Evolutionary conservation across 35 echinoderm and acorn worm genomes (phyloP), one percentile per base, ranked within the genome.

Genomic region (Apostichopus parvimensis): DNA sequence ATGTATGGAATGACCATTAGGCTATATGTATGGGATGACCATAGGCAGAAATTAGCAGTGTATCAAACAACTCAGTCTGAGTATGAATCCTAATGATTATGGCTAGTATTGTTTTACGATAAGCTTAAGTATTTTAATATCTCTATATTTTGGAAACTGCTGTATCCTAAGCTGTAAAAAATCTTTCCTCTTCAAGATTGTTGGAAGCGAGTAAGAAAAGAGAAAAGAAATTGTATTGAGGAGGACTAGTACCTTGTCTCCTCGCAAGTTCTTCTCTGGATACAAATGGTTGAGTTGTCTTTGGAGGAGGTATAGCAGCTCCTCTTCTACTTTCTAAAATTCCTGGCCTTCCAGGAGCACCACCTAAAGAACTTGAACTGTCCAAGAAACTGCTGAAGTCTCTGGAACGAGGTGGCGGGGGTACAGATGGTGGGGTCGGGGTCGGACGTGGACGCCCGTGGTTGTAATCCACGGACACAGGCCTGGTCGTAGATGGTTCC

Each of bases 221-320:
- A 45, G 34, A 4, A 4, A 45, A 45, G 34, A 45, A 45, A 45
- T 45, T 4, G 2, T 45, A 4, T 2, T 45, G 34, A 17, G 8
- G 13, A 68, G 18, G 0, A 17, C 12, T 1, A 58, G 4, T 20
- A 90, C 88, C 88, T 90, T 90, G 88, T 61, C 72, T 73, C 53
- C 54, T 77, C 8, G 88, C 88, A 26, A 90, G 70, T 13, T 90
- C 88, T 77, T 90, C 88, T 78, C 88, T 90, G 1, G 88, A 90
- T 34, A 90, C 26, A 6, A 21, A 25, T 2, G 88, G 68, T 9
- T 65, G 88, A 8, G 24, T 6, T 90, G 88, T 20, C 56, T 78
- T 90, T 56, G 73, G 53, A 12, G 88, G 88, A 20, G 88, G 88
- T 17, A 65, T 45, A 21, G 59, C 55, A 9, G 28, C 23, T 5